Conservation (phyloP, 2,797 vertebrate species). For the Pseudopleuronectes americanus region DNA sequence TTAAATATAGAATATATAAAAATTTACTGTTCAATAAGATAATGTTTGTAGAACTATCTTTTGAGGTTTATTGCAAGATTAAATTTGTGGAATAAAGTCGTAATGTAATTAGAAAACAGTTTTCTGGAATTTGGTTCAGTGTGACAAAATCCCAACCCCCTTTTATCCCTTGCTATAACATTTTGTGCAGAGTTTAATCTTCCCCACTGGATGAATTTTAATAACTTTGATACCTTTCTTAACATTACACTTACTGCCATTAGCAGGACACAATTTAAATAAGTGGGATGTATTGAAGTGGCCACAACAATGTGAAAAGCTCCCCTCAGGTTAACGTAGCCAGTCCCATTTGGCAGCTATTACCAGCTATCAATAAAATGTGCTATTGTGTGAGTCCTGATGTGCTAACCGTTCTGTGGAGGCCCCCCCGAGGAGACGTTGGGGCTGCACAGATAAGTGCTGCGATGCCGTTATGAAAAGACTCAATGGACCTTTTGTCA, state of each 20-base stretch:
- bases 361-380: constrained; percentile 9
- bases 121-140: too few relatives aligned
- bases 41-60: too few relatives aligned
- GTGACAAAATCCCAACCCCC: too few relatives aligned
- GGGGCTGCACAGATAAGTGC: neutral
- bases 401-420: constrained; percentile 4
- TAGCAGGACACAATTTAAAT: too few relatives aligned
- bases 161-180: too few relatives aligned
- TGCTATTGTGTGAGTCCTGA: constrained; percentile 9
- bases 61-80: too few relatives aligned
- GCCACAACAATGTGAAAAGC: neutral
- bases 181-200: too few relatives aligned
- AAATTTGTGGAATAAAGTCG: too few relatives aligned
- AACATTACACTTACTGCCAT: neutral
- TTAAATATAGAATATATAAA: too few relatives aligned
- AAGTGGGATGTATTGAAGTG: too few relatives aligned
- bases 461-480: neutral
- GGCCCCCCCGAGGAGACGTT: neutral
- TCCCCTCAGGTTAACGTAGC: neutral
- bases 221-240: neutral
- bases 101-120: too few relatives aligned
- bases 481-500: neutral
- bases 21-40: too few relatives aligned
- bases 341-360: constrained; percentile 15
- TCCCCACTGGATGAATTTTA: neutral